phyloP scores from a whole-genome alignment of 64 coral and sea anemone genomes.

The Porites australiensis region DNA sequence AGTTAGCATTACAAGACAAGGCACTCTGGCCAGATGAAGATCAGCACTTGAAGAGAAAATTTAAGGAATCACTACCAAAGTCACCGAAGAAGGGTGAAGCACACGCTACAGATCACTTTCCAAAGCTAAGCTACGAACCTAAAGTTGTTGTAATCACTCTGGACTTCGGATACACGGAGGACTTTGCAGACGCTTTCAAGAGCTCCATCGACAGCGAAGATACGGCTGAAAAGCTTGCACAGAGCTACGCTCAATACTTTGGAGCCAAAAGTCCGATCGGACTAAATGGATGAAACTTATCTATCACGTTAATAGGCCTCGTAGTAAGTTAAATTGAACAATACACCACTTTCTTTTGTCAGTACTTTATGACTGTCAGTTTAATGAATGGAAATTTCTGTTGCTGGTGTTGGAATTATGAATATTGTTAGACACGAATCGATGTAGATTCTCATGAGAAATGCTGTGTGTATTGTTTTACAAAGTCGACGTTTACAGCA shows the following conservation, averaged over 20 bases:
- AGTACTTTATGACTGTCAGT: neutral
- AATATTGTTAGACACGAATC: neutral
- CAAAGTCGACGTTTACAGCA: neutral
- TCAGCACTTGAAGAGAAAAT: slow-evolving; percentile 27
- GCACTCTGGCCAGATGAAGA: slow-evolving; percentile 44
- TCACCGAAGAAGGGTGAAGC: slow-evolving; percentile 9
- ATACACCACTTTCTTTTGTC: neutral
- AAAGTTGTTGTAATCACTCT: slow-evolving; percentile 78
- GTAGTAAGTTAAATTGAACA: neutral
- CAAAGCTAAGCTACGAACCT: slow-evolving; percentile 49
- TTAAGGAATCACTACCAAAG: slow-evolving; percentile 19
- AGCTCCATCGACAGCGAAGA: slow-evolving; percentile 55
- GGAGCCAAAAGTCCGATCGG: slow-evolving; percentile 85
- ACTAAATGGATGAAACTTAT: slow-evolving; percentile 45
- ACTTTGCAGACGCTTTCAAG: slow-evolving; percentile 43
- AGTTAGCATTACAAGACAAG: slow-evolving; percentile 73
- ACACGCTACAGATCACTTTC: neutral
- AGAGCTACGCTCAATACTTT: slow-evolving; percentile 85
- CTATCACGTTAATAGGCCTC: neutral
- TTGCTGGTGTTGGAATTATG: neutral
- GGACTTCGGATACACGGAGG: slow-evolving; percentile 82
- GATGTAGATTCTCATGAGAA: neutral
- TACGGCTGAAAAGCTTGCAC: slow-evolving; percentile 62
- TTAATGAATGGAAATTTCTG: neutral
- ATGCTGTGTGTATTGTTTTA: no score